Base-by-base conservation (phyloP, 2,888 invertebrate species). In the Nomada ferruginata region DNA sequence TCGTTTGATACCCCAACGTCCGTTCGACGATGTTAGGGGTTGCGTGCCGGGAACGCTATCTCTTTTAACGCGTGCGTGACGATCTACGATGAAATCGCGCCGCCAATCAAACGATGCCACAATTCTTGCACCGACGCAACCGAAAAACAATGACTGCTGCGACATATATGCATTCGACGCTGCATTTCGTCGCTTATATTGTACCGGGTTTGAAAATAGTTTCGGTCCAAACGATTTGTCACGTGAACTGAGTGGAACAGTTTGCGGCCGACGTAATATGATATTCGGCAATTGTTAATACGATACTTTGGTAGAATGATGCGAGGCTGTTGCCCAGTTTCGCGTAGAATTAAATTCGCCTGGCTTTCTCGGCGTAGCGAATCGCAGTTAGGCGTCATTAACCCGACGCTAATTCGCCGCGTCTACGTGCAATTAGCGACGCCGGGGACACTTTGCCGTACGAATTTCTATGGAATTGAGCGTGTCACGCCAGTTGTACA, bases 51-150 rank as follows among this genome's bases (percentile, higher is more conserved):
- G 75, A 76, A 64, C 76, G 78, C 85, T 90, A 89, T 90, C 90
- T 90, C 88, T 88, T 84, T 88, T 88, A 90, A 89, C 89, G 87
- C 83, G 87, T 86, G 87, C 88, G 82, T 86, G 84, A 87, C 87
- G 84, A 65, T 63, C 69, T 80, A 52, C 82, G 79, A 52, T 71
- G 79, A 81, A 87, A 87, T 86, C 85, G 82, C 82, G 82, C 76
- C 79, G 74, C 82, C 74, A 82, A 86, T 84, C 84, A 72, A 83
- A 84, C 81, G 36, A 52, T 42, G 50, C 44, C 18, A 36, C 64
- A 29, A 47, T 29, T 53, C 26, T 52, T 36, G n/a, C 63, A 53
- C n/a, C 57, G 68, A 11, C 64, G 59, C 29, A 23, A 50, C 63
- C 26, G 36, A 18, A 69, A 55, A 53, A 69, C 36, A 47, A 81